Percentiles rank a stretch among this genome's conserved stretches.
Conservation (phyloP, 2,113 vertebrate species). For the Anguilla japonica region DNA sequence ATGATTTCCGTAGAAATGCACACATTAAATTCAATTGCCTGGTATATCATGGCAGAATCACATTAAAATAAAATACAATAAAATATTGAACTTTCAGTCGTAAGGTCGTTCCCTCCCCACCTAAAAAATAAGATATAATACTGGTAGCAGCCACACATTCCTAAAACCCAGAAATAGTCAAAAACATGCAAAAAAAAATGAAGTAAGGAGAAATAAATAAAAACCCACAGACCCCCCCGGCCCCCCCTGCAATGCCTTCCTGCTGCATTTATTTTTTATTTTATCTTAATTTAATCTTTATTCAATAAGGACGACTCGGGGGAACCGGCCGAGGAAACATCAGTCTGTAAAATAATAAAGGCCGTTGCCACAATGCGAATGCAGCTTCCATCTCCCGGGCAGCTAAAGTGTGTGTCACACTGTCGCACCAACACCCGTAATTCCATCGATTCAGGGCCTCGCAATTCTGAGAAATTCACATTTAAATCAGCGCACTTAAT, state of each 20-base stretch:
- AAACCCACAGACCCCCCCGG: constrained; percentile 38
- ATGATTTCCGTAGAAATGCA: neutral
- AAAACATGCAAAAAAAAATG: neutral
- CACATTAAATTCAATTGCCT: neutral
- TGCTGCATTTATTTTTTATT: constrained; percentile 57
- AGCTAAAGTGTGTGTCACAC: neutral
- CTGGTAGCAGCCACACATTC: neutral
- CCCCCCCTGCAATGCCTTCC: constrained; percentile 55
- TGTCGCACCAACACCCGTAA: constrained; percentile 36
- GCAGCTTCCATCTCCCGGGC: neutral
- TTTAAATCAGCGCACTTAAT: constrained; percentile 52
- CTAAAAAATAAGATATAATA: neutral
- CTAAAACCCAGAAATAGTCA: neutral
- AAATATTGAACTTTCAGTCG: neutral
- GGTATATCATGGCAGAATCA: neutral
- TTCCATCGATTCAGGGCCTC: constrained; percentile 49
- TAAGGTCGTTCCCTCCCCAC: neutral
- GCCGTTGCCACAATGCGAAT: neutral
- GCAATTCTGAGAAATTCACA: constrained; percentile 33
- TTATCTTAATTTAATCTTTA: constrained; percentile 77
- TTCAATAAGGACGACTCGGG: constrained; percentile 63
- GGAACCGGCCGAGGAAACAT: constrained; percentile 61
- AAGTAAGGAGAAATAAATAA: constrained; percentile 13
- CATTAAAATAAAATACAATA: neutral
- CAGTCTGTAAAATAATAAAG: constrained; percentile 72